Evolutionary conservation across 2,888 invertebrate genomes (phyloP), one percentile per base, ranked within the genome.

Genomic region (Lapara coniferarum): DNA sequence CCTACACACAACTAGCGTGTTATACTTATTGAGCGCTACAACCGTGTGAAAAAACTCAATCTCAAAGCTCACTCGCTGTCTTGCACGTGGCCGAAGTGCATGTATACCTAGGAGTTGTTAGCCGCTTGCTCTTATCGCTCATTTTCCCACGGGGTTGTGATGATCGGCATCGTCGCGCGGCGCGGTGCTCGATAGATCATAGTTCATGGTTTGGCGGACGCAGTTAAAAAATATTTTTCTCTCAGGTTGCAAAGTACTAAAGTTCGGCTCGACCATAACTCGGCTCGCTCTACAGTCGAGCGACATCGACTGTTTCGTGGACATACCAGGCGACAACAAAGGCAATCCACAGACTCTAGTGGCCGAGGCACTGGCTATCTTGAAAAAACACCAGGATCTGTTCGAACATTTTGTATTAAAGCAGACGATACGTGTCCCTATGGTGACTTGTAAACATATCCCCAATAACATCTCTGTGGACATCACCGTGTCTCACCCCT

Each of bases 251-350:
- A 67, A 69, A 63, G 70, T 78, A 8, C 7, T 30, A 0, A 68
- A 71, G 6, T 74, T 71, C 55, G 82, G 82, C 0, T 78, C 82
- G 0, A 56, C 78, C 10, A 70, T 66, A 7, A 72, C 74, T 5
- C 81, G 80, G 0, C 68, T 82, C 14, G 76, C 72, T 1, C 46
- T 71, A 6, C 68, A 69, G 30, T 19, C 66, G 46, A 83, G 82
- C 66, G 82, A 82, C 70, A 69, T 72, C 0, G 82, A 83, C 71
- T 72, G 75, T 57, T 63, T 68, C 68, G 68, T 73, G 7, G 12
- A 49, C 8, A 12, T 79, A 16, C 75, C 76, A 2, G 46, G 67
- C n/a, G 66, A 68, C 59, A 16, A 14, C 3, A 55, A 69, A 37
- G 37, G 37, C 37, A 8, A 37, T 37, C 37, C 37, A 37, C 37